Evolutionary conservation across 2,113 vertebrate species (phyloP).

Genomic region (Cheilinus undulatus): DNA sequence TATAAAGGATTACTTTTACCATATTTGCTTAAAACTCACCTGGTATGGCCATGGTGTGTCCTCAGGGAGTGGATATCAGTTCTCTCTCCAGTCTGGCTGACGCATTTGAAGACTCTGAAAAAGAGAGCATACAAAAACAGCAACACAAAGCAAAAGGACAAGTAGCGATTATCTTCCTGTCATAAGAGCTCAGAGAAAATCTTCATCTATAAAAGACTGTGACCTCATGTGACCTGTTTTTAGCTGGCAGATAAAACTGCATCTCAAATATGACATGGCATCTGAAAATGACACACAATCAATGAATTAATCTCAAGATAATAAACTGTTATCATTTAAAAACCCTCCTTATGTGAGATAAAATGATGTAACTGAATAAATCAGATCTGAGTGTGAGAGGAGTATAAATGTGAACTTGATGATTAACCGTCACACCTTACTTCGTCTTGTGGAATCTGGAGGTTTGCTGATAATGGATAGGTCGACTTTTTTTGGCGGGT

Average conservation of each 20-base stretch:
- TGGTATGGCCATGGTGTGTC: constrained; percentile 74
- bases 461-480: constrained; percentile 38
- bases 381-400: constrained; percentile 26
- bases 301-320: constrained; percentile 45
- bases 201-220: constrained; percentile 24
- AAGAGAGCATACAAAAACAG: background rate
- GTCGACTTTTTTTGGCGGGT: constrained; percentile 23
- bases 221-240: constrained; percentile 45
- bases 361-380: constrained; percentile 35
- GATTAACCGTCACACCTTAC: constrained; percentile 61
- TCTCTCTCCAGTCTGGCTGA: constrained; percentile 43
- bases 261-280: constrained; percentile 32
- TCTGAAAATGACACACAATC: constrained; percentile 45
- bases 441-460: constrained; percentile 66
- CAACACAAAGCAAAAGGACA: constrained; percentile 19
- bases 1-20: background rate
- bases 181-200: constrained; percentile 14
- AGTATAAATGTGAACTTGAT: constrained; percentile 10
- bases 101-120: constrained; percentile 42
- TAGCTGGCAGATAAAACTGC: constrained; percentile 28
- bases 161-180: constrained; percentile 13
- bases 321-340: constrained; percentile 45
- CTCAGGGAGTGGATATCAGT: constrained; percentile 70
- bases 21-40: constrained; percentile 72
- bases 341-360: background rate